Base-by-base conservation (phyloP, 2,113 vertebrate genomes). In the Ceyx cyanopectus region DNA sequence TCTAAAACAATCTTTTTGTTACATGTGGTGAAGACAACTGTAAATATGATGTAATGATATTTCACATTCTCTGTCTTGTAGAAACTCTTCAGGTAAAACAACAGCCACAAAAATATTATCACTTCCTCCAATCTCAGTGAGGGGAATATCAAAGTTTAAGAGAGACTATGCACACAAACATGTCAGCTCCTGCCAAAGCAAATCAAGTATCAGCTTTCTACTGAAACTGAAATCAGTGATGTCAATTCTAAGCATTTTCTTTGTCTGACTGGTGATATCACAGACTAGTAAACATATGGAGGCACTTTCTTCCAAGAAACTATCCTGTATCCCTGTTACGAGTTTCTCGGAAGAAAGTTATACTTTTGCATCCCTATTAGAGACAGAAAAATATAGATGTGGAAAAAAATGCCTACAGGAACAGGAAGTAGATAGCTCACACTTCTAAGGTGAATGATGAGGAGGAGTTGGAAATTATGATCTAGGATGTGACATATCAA, bases 51-150 rank as follows among this genome's bases (percentile, higher is more conserved):
- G 24, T 32, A 69, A 83, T 1, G 27, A 69, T 51, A 41, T 24
- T 56, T 68, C 14, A 58, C 5, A 7, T 66, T 60, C 57, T 53
- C 30, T 81, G 63, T 24, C 40, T 74, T 85, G n/a, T 43, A 82
- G 43, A 83, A 91, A 77, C 32, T 60, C 14, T 57, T 63, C 72
- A 87, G 63, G 68, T 75, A 81, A 65, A 85, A 85, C 22, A 81
- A 46, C 37, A 81, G 56, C 60, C 79, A 74, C 79, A 81, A 60
- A 83, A 92, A 37, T 27, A 82, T 43, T 68, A 85, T 48, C 66
- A 63, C 65, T 95, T 94, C 85, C 85, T 94, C 29, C 66, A 48
- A 12, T 66, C 65, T 91, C 51, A 29, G 50, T 22, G 23, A 83
- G 76, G 29, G 20, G 12, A 77, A 29, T 45, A 85, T 63, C 5